These are phyloP conservation scores for Palaemon carinicauda DNA, from an alignment of 1,140 invertebrate species.

Conservation along the genomic window DNA sequence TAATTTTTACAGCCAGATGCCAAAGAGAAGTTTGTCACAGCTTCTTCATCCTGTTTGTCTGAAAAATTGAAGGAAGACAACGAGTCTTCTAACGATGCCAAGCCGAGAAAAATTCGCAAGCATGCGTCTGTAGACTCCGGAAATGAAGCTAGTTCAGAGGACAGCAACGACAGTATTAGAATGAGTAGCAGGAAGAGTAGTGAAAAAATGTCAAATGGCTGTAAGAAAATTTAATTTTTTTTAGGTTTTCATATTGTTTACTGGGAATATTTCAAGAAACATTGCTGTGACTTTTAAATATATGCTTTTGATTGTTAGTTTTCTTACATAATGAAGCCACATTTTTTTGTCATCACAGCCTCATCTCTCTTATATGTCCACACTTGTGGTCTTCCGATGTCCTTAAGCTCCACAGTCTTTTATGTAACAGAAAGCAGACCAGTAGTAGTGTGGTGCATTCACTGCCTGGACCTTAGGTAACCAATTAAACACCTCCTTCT, in stretches of 20 bases:
- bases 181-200: constrained; percentile 32
- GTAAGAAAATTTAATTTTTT: background rate
- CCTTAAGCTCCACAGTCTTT: too few relatives aligned
- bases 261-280: background rate
- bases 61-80: constrained; percentile 67
- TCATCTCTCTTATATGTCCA: too few relatives aligned
- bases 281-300: too few relatives aligned
- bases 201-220: constrained; percentile 2
- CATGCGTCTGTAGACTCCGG: constrained; percentile 66
- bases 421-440: too few relatives aligned
- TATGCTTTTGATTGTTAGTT: too few relatives aligned
- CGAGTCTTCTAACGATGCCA: constrained; percentile 42
- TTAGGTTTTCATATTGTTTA: background rate
- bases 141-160: constrained; percentile 91
- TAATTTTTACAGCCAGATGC: constrained; percentile 71
- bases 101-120: constrained; percentile 63
- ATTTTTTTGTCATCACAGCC: too few relatives aligned
- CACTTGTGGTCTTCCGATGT: too few relatives aligned
- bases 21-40: constrained; percentile 80
- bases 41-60: constrained; percentile 69
- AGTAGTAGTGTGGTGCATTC: too few relatives aligned
- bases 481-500: too few relatives aligned
- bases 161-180: constrained; percentile 82
- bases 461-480: too few relatives aligned
- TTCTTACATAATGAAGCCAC: too few relatives aligned